Percentiles rank a stretch among this genome's conserved stretches.
These are phyloP conservation scores for Muscidifurax raptorellus DNA, from an alignment of 1,140 invertebrate genomes.

Conservation along the genomic window DNA sequence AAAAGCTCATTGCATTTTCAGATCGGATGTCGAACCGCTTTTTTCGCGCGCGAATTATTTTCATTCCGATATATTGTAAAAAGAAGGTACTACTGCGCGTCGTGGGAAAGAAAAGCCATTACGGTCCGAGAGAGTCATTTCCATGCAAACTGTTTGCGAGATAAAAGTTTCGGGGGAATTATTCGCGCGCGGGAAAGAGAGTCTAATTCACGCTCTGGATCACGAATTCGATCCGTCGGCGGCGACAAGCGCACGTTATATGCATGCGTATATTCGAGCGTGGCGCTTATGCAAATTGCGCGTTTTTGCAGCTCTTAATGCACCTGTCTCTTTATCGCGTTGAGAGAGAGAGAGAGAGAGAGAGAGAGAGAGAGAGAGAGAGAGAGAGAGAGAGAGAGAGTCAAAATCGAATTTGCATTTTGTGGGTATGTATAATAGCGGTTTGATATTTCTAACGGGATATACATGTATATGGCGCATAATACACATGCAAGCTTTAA, in stretches of 20 bases:
- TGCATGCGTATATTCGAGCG: neutral
- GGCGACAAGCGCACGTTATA: neutral
- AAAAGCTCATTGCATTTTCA: conserved; percentile 16
- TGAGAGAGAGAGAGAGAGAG: no score
- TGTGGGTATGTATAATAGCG: no score
- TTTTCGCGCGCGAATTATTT: conserved; percentile 2
- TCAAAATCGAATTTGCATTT: neutral
- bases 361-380: no score
- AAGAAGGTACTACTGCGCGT: neutral
- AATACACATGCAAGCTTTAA: neutral
- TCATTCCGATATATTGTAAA: neutral
- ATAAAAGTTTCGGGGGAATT: conserved; percentile 22
- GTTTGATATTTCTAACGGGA: neutral
- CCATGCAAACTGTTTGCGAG: neutral
- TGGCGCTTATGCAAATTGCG: conserved; percentile 29
- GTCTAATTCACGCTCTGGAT: conserved; percentile 31
- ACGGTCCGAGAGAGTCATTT: neutral
- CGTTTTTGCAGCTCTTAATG: neutral
- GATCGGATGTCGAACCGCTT: conserved; percentile 9
- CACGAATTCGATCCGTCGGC: conserved; percentile 25
- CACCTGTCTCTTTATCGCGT: neutral
- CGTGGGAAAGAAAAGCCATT: neutral
- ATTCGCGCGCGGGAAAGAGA: neutral
- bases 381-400: neutral
- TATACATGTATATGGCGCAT: no score